Evolutionary conservation across 2,113 vertebrate genomes (phyloP).

Genomic region (Paramisgurnus dabryanus): DNA sequence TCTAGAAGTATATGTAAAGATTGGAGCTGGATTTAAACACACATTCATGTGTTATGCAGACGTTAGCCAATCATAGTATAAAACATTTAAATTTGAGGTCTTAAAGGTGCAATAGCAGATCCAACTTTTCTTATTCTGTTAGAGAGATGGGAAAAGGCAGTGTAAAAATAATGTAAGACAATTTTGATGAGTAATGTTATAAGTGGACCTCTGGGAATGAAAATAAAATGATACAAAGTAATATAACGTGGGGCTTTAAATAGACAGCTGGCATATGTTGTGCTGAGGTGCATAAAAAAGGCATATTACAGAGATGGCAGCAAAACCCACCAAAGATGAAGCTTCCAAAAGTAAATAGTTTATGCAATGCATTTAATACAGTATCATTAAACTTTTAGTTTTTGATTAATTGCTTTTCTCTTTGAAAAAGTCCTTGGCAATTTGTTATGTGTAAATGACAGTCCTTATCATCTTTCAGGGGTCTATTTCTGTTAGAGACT

Average conservation of each 20-base stretch:
- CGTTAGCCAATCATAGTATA: no score
- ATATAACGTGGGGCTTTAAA: neutral
- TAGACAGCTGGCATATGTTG: neutral
- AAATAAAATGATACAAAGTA: neutral
- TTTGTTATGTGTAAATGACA: neutral
- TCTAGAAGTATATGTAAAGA: no score
- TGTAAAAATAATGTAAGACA: neutral
- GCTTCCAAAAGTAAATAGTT: neutral
- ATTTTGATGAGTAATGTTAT: neutral
- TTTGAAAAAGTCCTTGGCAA: neutral
- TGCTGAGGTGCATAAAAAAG: neutral
- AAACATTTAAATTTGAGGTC: neutral
- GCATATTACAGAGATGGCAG: neutral
- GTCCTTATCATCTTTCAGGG: neutral
- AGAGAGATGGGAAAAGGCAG: neutral
- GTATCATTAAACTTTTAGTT: neutral
- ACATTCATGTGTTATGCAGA: no score
- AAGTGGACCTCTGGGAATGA: neutral
- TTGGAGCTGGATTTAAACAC: no score
- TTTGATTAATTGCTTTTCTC: neutral
- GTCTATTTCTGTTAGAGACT: neutral
- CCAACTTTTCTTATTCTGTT: neutral
- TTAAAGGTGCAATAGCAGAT: neutral
- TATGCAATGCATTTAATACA: neutral
- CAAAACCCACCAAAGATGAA: neutral